Conservation (phyloP, 2,113 vertebrate species). For the Notarius lentiginosus region DNA sequence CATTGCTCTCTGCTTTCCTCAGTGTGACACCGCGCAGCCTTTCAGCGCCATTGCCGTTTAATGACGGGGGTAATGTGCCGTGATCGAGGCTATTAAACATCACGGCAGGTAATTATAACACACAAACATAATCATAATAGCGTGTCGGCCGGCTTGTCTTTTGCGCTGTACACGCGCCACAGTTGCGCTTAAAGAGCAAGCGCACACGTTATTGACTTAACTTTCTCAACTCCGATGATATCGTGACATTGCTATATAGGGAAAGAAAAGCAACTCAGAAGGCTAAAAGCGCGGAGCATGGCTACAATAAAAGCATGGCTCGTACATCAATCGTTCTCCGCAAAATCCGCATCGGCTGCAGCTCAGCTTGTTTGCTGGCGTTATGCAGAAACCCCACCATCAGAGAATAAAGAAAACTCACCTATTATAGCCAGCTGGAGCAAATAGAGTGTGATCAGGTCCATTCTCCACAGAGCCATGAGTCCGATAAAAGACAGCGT, state of each 20-base stretch:
- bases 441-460: slow-evolving; percentile 50
- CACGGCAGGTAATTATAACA: slow-evolving; percentile 42
- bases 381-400: neutral
- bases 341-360: slow-evolving; percentile 44
- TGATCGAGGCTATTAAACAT: slow-evolving; percentile 41
- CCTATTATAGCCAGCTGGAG: slow-evolving; percentile 53
- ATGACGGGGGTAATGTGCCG: slow-evolving; percentile 48
- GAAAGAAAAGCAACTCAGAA: neutral
- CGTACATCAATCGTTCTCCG: neutral
- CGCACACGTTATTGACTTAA: slow-evolving; percentile 6
- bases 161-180: neutral
- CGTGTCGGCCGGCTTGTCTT: slow-evolving; percentile 26
- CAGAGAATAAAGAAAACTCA: slow-evolving; percentile 36
- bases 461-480: slow-evolving; percentile 52
- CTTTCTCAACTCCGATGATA: slow-evolving; percentile 12
- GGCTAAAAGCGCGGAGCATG: neutral
- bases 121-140: slow-evolving; percentile 37
- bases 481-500: slow-evolving; percentile 39
- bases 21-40: slow-evolving; percentile 25
- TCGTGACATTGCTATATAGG: neutral
- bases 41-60: slow-evolving; percentile 36
- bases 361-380: slow-evolving; percentile 1
- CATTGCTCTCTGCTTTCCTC: slow-evolving; percentile 13
- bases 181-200: slow-evolving; percentile 7
- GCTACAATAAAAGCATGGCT: neutral